Evolutionary conservation across 2,113 vertebrate genomes (phyloP), one percentile per base, ranked within the genome.

Genomic region (Phrynosoma platyrhinos): DNA sequence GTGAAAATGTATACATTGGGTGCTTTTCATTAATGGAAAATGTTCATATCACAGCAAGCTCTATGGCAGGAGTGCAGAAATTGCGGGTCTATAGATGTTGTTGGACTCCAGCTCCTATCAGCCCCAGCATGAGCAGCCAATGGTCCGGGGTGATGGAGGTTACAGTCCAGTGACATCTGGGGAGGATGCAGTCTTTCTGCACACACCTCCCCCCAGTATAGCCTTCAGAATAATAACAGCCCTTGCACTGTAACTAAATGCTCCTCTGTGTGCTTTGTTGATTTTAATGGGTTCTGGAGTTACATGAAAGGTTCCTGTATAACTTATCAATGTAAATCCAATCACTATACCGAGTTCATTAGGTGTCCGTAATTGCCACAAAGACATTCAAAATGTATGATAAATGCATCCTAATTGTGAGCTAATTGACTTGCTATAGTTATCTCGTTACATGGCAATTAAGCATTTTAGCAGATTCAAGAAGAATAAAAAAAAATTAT

Each of bases 351-450:
- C 91, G 90, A 94, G 94, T 95, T 96, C 95, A 95, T 96, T 95
- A 95, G 93, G 87, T 90, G 92, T 90, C n/a, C 30, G 95, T 96
- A 96, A 96, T 96, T 96, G 95, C 95, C 85, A 93, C 87, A 90
- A 94, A 93, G 92, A 93, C 90, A 93, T 93, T 94, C 95, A 91
- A 94, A 93, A 96, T 76, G 91, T 92, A 95, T 91, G 93, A 95
- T 89, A 96, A 97, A 96, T 1, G 82, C 90, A 92, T 93, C 95
- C 95, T 97, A 96, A 97, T 96, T 96, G 97, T 95, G 94, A 96
- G 95, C 95, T 95, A 97, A 97, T 97, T 97, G 96, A 96, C 95
- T 96, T 95, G 94, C 95, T 96, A 95, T 87, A 92, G 94, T 96
- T 95, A 96, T 96, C 96, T 96, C 84, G 40, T 96, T 97, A 96